phyloP scores from a whole-genome alignment of 2,797 vertebrate species.

The Corythornis leucogaster region DNA sequence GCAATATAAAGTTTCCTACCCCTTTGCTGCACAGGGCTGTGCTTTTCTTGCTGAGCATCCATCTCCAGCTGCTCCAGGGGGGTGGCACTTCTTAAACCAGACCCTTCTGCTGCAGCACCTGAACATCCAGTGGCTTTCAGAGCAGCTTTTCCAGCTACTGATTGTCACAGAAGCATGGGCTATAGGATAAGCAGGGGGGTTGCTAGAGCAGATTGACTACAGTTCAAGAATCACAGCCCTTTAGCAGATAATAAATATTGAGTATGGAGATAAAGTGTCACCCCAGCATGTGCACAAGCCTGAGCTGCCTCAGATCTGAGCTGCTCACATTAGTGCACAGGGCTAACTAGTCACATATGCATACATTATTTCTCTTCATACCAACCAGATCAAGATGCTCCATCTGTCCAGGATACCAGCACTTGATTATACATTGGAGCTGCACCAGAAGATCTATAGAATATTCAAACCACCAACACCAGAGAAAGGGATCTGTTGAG shows the following conservation, averaged over 20 bases:
- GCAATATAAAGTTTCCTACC: constrained; percentile 69
- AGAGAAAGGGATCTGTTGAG: background rate
- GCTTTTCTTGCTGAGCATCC: background rate
- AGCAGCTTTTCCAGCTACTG: background rate
- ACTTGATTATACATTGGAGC: no score
- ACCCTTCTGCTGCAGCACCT: background rate
- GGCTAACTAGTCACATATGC: rapidly evolving
- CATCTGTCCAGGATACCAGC: rapidly evolving
- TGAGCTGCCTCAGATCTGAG: background rate
- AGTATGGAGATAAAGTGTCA: background rate
- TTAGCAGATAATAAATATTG: background rate
- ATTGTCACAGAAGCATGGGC: background rate
- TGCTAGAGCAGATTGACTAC: rapidly evolving
- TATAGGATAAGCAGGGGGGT: rapidly evolving
- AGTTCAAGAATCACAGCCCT: background rate
- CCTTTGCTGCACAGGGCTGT: background rate
- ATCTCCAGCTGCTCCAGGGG: background rate
- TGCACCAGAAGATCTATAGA: background rate
- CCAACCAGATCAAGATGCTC: background rate
- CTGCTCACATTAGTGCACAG: no score
- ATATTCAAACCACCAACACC: background rate
- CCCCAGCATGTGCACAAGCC: background rate
- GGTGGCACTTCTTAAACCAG: background rate
- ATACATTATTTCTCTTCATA: background rate
- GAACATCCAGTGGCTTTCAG: no score